Evolutionary conservation across 2,113 vertebrate species (phyloP).

Genomic region (Phalacrocorax aristotelis): DNA sequence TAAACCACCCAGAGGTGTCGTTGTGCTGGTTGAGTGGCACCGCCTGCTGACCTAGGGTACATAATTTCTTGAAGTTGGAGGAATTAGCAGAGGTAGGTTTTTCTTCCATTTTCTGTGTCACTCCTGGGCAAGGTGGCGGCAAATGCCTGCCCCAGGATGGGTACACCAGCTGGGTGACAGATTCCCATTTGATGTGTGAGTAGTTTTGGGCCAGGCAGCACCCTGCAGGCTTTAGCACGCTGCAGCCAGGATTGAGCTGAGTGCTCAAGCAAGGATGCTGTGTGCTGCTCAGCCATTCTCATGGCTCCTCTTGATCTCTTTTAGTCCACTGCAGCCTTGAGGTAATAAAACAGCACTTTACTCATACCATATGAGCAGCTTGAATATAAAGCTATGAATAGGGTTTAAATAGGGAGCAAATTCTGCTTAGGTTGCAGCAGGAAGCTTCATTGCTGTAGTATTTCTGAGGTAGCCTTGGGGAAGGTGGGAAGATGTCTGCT

Average conservation of each 20-base stretch:
- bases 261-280: neutral
- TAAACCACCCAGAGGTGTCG: neutral
- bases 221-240: neutral
- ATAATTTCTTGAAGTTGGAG: neutral
- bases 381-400: neutral
- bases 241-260: fast-evolving
- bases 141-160: neutral
- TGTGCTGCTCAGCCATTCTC: neutral
- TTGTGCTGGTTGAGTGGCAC: neutral
- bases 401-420: neutral
- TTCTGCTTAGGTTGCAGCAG: neutral
- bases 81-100: neutral
- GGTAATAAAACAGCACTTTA: neutral
- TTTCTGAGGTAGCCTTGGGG: neutral
- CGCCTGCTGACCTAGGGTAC: neutral
- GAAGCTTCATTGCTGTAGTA: neutral
- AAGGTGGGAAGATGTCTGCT: neutral
- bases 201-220: neutral
- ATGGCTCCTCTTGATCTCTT: neutral
- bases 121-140: neutral
- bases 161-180: neutral
- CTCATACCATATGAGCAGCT: neutral
- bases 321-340: neutral
- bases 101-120: neutral
- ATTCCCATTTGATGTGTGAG: neutral